phyloP scores from a whole-genome alignment of 2,113 vertebrate species.

The Amblyornis subalaris region DNA sequence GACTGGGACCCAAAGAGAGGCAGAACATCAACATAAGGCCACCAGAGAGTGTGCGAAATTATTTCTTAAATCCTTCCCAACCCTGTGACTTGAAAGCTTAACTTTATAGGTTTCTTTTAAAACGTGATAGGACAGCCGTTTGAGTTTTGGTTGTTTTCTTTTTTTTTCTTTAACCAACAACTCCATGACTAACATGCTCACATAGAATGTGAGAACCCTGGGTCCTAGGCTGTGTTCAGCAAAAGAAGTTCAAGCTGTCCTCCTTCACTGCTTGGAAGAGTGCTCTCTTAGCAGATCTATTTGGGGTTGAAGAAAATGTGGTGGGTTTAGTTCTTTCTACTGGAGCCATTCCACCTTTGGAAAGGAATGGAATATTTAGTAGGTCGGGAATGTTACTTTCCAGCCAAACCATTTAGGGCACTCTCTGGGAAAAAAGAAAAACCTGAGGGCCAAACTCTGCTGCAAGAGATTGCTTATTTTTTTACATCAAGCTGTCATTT shows the following conservation, averaged over 20 bases:
- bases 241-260: neutral
- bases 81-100: neutral
- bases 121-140: neutral
- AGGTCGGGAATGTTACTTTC: neutral
- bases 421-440: neutral
- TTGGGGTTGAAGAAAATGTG: neutral
- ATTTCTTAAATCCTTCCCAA: neutral
- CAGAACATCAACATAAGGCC: neutral
- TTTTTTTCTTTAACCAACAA: neutral
- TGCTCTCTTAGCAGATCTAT: neutral
- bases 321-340: neutral
- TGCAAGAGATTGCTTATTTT: neutral
- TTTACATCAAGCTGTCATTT: neutral
- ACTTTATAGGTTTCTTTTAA: neutral
- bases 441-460: neutral
- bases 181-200: neutral
- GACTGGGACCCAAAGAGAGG: neutral
- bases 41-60: neutral
- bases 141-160: neutral
- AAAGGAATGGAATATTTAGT: constrained; percentile 14
- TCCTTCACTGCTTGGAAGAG: neutral
- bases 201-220: neutral
- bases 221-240: neutral
- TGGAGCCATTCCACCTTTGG: neutral
- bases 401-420: neutral